phyloP scores from a whole-genome alignment of 2,888 invertebrate species.

The Pollenia labialis region DNA sequence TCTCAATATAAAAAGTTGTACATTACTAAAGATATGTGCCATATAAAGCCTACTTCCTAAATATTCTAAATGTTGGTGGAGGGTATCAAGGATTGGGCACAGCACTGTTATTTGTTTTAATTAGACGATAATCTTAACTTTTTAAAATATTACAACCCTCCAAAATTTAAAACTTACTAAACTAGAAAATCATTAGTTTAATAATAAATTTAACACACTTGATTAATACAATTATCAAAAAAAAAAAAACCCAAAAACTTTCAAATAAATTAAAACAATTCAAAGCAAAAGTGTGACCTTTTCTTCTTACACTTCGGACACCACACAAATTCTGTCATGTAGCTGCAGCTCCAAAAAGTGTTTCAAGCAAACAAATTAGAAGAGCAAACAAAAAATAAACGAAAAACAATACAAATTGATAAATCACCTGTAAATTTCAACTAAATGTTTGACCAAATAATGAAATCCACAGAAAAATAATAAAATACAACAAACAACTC shows the following conservation, averaged over 20 bases:
- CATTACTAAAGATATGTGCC: too few relatives aligned
- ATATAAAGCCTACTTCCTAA: too few relatives aligned
- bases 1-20: too few relatives aligned
- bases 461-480: background rate
- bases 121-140: too few relatives aligned
- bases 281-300: conserved; percentile 69
- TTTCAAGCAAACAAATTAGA: conserved; percentile 22
- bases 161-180: background rate
- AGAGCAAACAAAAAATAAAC: conserved; percentile 36
- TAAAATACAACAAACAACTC: conserved; percentile 7
- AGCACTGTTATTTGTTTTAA: too few relatives aligned
- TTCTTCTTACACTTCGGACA: conserved; percentile 30
- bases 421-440: conserved; percentile 75
- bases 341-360: conserved; percentile 46
- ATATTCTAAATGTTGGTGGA: too few relatives aligned
- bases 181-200: background rate
- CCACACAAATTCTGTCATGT: conserved; percentile 40
- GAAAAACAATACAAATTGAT: conserved; percentile 72
- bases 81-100: too few relatives aligned
- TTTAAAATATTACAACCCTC: background rate
- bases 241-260: conserved; percentile 57
- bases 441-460: conserved; percentile 61
- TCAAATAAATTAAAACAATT: conserved; percentile 52
- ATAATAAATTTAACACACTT: conserved; percentile 59
- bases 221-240: conserved; percentile 63